These are phyloP conservation scores for Lutraria rhynchaena DNA, from an alignment of 1,140 invertebrate genomes.

Conservation along the genomic window DNA sequence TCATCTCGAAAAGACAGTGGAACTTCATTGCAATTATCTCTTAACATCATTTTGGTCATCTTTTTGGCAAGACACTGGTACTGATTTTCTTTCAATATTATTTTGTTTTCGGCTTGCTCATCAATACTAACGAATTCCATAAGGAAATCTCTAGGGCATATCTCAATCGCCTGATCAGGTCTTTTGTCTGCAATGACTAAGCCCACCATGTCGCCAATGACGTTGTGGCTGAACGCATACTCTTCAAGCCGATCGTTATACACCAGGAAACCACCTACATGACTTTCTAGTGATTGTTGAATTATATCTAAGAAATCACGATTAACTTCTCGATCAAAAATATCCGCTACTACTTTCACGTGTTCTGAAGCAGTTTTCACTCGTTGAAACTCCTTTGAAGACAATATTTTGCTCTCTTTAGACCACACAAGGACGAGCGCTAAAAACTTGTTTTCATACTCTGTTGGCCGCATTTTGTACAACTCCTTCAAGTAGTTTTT, in stretches of 20 bases:
- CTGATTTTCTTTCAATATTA: not conserved
- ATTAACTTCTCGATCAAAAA: slow-evolving; percentile 12
- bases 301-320: slow-evolving; percentile 10
- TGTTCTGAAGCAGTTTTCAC: not conserved
- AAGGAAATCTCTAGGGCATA: slow-evolving; percentile 36
- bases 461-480: not conserved
- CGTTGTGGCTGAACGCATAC: slow-evolving; percentile 47
- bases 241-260: slow-evolving; percentile 4
- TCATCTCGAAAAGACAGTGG: not conserved
- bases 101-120: slow-evolving; percentile 1
- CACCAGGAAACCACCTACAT: slow-evolving; percentile 15
- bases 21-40: slow-evolving; percentile 16
- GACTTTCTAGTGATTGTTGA: slow-evolving; percentile 1
- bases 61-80: slow-evolving; percentile 5
- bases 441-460: slow-evolving; percentile 19
- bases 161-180: slow-evolving; percentile 14
- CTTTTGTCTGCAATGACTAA: slow-evolving; percentile 26
- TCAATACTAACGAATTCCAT: slow-evolving; percentile 10
- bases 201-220: slow-evolving; percentile 40
- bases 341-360: not conserved
- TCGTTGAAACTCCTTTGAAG: not conserved
- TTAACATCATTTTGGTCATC: slow-evolving; percentile 9
- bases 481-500: slow-evolving; percentile 33
- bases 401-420: not conserved
- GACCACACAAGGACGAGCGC: slow-evolving; percentile 47